Percentiles rank a stretch among this genome's conserved stretches.
Evolutionary conservation across 1,140 invertebrate genomes (phyloP).

Genomic region (Drosophila parvula): DNA sequence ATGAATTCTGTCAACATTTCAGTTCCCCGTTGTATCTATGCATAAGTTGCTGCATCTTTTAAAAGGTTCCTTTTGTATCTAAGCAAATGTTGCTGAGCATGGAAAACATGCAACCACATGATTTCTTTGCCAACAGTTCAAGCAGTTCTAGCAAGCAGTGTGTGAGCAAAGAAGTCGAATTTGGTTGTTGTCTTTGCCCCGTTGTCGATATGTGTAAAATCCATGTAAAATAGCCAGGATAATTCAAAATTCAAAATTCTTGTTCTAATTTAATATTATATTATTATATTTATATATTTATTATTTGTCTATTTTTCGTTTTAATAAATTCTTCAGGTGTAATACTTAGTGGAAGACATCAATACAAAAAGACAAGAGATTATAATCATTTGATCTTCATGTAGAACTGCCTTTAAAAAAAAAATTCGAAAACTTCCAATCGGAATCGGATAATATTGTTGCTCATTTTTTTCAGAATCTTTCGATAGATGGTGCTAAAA

Average conservation of each 20-base stretch:
- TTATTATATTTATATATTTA: too few relatives aligned
- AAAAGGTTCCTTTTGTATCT: not conserved
- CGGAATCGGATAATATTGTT: slow-evolving; percentile 1
- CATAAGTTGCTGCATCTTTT: not conserved
- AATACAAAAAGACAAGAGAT: not conserved
- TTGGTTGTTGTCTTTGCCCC: slow-evolving; percentile 50
- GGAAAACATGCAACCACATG: slow-evolving; percentile 1
- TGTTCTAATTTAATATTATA: too few relatives aligned
- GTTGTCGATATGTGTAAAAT: not conserved
- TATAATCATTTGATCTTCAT: not conserved
- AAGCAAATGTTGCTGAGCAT: slow-evolving; percentile 2
- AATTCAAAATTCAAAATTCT: too few relatives aligned
- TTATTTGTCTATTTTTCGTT: not conserved
- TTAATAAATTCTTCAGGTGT: not conserved
- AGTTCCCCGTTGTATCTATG: not conserved
- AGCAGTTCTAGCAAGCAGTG: slow-evolving; percentile 48
- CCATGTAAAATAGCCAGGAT: not conserved
- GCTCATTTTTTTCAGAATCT: too few relatives aligned
- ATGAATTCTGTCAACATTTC: not conserved
- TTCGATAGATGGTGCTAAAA: not conserved
- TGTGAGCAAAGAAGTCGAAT: not conserved
- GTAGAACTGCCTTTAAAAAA: not conserved
- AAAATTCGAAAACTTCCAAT: not conserved
- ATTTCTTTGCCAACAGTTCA: not conserved
- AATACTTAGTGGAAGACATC: not conserved